These are phyloP conservation scores for Conchocele bisecta DNA, from an alignment of 2,888 invertebrate genomes.

Conservation along the genomic window DNA sequence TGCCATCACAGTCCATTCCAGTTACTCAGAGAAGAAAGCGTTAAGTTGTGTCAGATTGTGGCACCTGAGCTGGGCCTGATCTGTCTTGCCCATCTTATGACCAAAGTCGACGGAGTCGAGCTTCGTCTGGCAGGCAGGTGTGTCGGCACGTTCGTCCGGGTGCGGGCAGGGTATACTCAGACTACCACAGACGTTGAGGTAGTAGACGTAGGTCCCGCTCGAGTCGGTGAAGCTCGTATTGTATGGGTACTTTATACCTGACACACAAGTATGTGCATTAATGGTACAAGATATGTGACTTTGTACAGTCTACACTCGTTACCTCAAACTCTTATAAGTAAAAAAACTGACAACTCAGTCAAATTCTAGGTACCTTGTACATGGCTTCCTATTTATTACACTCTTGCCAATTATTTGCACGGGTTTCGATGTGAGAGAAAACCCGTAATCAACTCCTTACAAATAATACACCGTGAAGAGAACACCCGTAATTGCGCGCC, in stretches of 20 bases:
- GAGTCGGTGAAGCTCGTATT: slow-evolving; percentile 48
- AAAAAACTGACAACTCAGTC: no score
- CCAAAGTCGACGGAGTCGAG: slow-evolving; percentile 38
- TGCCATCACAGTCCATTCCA: not conserved
- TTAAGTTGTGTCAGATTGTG: not conserved
- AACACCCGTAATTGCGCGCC: no score
- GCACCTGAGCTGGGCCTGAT: slow-evolving; percentile 65
- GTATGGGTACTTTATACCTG: slow-evolving; percentile 56
- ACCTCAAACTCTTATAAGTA: no score
- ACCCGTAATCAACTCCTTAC: no score
- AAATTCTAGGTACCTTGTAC: no score
- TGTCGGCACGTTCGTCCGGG: slow-evolving; percentile 4
- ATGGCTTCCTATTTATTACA: no score
- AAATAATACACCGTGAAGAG: no score
- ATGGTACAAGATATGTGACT: not conserved
- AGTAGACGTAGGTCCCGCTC: slow-evolving; percentile 63
- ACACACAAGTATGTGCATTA: not conserved
- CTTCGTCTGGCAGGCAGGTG: slow-evolving; percentile 67
- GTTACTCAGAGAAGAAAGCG: not conserved
- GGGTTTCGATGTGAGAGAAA: no score
- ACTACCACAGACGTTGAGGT: slow-evolving; percentile 74
- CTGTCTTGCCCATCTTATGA: slow-evolving; percentile 55
- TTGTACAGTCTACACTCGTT: no score
- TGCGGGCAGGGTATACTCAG: slow-evolving; percentile 66
- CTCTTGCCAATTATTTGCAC: no score